A percentile compares a stretch with the other conserved stretches of the same genome.
Evolutionary conservation across 2,113 vertebrate species (phyloP).

Genomic region (Protomyctophum bolini): DNA sequence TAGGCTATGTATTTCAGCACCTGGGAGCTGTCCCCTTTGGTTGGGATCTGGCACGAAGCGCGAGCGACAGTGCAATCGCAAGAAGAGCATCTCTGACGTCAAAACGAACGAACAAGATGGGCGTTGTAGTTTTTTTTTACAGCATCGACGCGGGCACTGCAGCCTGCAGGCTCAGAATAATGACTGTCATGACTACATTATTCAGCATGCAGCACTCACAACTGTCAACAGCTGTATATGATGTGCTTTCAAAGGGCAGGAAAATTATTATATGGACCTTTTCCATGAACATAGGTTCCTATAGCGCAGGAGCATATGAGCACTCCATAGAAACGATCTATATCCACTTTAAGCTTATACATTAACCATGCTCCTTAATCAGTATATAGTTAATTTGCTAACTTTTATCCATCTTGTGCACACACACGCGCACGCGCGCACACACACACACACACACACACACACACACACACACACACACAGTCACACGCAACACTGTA

Average conservation of each 20-base stretch:
- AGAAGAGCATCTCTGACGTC: constrained; percentile 44
- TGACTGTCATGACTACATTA: constrained; percentile 41
- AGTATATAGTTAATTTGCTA: too few species aligned
- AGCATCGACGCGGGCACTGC: too few species aligned
- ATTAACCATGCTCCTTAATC: too few species aligned
- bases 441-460: too few species aligned
- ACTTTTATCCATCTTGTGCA: too few species aligned
- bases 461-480: too few species aligned
- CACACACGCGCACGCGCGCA: too few species aligned
- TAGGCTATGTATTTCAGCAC: constrained; percentile 84
- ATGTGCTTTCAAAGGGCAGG: neutral
- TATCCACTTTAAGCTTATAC: too few species aligned
- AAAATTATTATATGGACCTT: neutral
- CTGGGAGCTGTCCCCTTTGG: constrained; percentile 81
- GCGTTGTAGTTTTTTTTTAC: constrained; percentile 66
- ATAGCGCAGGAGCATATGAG: neutral
- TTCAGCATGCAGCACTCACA: constrained; percentile 47
- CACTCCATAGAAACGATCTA: neutral
- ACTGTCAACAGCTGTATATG: constrained; percentile 38
- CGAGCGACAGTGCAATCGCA: constrained; percentile 34
- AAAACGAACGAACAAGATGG: constrained; percentile 16
- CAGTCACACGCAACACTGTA: too few species aligned
- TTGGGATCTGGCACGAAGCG: constrained; percentile 58
- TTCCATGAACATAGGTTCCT: neutral
- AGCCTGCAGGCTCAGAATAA: neutral